Percentiles rank a stretch among this genome's conserved stretches.
phyloP scores from a whole-genome alignment of 2,797 vertebrate genomes.

The Adrianichthys oophorus region DNA sequence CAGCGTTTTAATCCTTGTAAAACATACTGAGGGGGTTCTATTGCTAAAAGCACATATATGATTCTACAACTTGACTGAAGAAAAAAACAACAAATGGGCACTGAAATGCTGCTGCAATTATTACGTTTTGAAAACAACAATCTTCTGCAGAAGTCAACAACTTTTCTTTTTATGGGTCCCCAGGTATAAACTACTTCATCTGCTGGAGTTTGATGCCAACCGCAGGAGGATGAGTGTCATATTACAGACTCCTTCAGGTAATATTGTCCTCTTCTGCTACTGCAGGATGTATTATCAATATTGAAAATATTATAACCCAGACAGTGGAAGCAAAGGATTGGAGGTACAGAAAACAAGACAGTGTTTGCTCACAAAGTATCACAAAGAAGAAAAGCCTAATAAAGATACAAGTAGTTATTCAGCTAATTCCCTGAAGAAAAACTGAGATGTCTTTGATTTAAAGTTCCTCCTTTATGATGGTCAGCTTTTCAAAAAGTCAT shows the following conservation, averaged over 20 bases:
- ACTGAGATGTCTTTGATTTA: too few relatives aligned
- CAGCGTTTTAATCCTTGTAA: neutral
- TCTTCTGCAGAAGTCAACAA: neutral
- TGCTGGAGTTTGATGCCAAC: conserved; percentile 94
- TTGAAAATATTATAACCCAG: neutral
- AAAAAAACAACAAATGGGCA: neutral
- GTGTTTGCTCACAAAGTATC: too few relatives aligned
- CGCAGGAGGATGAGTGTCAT: conserved; percentile 97
- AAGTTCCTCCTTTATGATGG: too few relatives aligned
- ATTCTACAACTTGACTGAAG: neutral
- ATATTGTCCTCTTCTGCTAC: neutral
- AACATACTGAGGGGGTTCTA: neutral
- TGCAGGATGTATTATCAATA: too few relatives aligned
- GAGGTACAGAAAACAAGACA: too few relatives aligned
- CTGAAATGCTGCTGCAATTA: too few relatives aligned
- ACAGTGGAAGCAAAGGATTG: neutral
- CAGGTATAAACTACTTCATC: conserved; percentile 92
- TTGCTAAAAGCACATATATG: neutral
- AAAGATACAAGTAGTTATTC: too few relatives aligned
- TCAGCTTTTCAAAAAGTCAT: too few relatives aligned
- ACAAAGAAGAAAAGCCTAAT: too few relatives aligned
- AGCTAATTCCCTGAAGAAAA: too few relatives aligned
- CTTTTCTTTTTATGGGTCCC: neutral
- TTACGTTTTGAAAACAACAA: neutral
- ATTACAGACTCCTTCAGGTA: conserved; percentile 89